Evolutionary conservation across 2,888 invertebrate genomes (phyloP).

Genomic region (Clostera curtula): DNA sequence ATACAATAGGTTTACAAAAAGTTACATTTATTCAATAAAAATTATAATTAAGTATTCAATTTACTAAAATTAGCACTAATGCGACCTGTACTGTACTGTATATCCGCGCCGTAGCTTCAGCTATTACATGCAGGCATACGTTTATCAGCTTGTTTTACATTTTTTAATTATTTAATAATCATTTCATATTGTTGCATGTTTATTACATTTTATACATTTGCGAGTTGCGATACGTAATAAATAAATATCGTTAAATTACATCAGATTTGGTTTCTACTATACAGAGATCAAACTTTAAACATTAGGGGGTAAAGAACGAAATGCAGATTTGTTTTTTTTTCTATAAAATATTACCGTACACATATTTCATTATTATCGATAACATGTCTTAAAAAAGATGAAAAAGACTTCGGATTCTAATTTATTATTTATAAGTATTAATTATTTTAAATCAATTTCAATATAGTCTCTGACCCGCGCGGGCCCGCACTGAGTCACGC

Average conservation of each 20-base stretch:
- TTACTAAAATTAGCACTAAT: constrained; percentile 57
- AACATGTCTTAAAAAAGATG: constrained; percentile 73
- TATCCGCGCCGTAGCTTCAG: no score
- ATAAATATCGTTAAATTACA: constrained; percentile 34
- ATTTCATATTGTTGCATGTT: constrained; percentile 16
- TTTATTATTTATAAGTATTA: constrained; percentile 70
- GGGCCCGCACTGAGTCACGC: constrained; percentile 42
- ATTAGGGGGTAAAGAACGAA: constrained; percentile 45
- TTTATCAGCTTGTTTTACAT: constrained; percentile 22
- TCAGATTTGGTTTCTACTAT: constrained; percentile 60
- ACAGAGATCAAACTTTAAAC: constrained; percentile 60
- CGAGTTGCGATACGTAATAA: constrained; percentile 36
- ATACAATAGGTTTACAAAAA: constrained; percentile 53
- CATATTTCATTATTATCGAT: constrained; percentile 68
- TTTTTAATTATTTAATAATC: constrained; percentile 31
- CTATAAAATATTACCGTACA: constrained; percentile 67
- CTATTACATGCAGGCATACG: constrained; percentile 22
- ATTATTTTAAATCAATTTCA: constrained; percentile 72
- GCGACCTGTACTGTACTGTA: constrained; percentile 24
- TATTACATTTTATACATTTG: constrained; percentile 27
- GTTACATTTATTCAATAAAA: constrained; percentile 53
- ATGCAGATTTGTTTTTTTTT: constrained; percentile 70
- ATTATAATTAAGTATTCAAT: constrained; percentile 49
- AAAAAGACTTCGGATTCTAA: constrained; percentile 69
- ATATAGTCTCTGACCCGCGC: constrained; percentile 68